Evolutionary conservation across 1,140 invertebrate species (phyloP).

Genomic region (Ips nitidus): DNA sequence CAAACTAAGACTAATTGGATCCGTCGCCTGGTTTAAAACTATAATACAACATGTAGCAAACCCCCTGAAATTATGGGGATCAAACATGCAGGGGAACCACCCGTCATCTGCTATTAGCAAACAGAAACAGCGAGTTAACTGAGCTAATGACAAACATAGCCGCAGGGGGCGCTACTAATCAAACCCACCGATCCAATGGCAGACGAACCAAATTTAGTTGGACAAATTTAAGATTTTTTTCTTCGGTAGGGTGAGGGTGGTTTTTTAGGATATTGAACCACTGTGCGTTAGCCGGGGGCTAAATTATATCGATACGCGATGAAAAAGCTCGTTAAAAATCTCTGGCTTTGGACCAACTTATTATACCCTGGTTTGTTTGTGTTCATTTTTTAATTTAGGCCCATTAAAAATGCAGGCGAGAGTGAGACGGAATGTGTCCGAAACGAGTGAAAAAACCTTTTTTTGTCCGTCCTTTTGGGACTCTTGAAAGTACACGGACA

Average conservation of each 20-base stretch:
- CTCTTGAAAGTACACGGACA: no score
- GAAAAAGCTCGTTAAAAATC: slow-evolving; percentile 37
- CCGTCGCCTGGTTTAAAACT: slow-evolving; percentile 9
- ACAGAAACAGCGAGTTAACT: slow-evolving; percentile 51
- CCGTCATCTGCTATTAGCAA: slow-evolving; percentile 50
- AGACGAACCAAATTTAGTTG: background rate
- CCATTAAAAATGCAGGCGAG: slow-evolving; percentile 16
- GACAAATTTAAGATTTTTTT: background rate
- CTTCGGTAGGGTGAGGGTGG: no score
- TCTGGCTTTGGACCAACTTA: slow-evolving; percentile 25
- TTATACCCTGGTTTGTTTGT: slow-evolving; percentile 32
- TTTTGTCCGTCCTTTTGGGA: no score
- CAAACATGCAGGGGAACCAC: slow-evolving; percentile 16
- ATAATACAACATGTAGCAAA: background rate
- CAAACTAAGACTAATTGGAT: slow-evolving; percentile 24
- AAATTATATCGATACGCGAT: slow-evolving; percentile 30
- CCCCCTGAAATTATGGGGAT: background rate
- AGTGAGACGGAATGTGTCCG: no score
- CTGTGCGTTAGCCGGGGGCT: slow-evolving; percentile 8
- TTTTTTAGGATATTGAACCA: background rate
- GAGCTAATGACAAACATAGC: slow-evolving; percentile 50
- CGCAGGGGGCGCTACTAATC: slow-evolving; percentile 47
- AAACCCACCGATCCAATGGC: slow-evolving; percentile 25
- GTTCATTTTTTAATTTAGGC: slow-evolving; percentile 35
- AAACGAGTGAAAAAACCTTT: no score